These are phyloP conservation scores for Gymnopithys bicolor DNA, from an alignment of 2,797 vertebrate genomes.

Conservation along the genomic window DNA sequence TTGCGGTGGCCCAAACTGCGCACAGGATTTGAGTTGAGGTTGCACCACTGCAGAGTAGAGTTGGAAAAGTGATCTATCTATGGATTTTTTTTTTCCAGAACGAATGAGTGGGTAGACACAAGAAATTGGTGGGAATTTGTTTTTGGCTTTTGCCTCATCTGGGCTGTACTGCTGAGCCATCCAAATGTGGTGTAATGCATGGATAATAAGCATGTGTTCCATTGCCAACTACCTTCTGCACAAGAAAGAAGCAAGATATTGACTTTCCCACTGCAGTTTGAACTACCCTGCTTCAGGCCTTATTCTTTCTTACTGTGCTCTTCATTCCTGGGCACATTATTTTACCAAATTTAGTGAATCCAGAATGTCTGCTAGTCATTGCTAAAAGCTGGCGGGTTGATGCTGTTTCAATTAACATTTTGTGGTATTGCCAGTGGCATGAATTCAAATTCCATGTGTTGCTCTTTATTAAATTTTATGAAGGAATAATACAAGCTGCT, in stretches of 20 bases:
- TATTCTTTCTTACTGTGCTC: neutral
- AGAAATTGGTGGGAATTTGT: neutral
- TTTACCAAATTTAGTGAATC: neutral
- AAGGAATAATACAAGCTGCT: neutral
- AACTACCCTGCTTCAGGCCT: neutral
- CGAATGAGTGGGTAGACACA: neutral
- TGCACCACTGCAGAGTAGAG: neutral
- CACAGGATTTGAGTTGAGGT: neutral
- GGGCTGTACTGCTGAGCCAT: neutral
- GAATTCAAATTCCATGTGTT: neutral
- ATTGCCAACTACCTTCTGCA: neutral
- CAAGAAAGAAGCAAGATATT: neutral
- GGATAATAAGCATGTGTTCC: neutral
- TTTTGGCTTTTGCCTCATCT: neutral
- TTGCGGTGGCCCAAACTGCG: neutral
- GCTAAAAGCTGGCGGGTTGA: neutral
- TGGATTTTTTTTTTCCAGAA: neutral
- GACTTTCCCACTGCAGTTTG: neutral
- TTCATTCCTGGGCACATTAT: neutral
- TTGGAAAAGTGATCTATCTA: neutral
- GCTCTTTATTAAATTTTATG: slow-evolving; percentile 23
- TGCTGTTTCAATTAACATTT: neutral
- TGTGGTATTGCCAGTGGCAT: neutral
- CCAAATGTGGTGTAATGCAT: neutral
- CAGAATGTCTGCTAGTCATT: neutral